Percentiles rank a stretch among this genome's conserved stretches.
These are phyloP conservation scores for Adrianichthys oophorus DNA, from an alignment of 2,797 vertebrate genomes.

Conservation along the genomic window DNA sequence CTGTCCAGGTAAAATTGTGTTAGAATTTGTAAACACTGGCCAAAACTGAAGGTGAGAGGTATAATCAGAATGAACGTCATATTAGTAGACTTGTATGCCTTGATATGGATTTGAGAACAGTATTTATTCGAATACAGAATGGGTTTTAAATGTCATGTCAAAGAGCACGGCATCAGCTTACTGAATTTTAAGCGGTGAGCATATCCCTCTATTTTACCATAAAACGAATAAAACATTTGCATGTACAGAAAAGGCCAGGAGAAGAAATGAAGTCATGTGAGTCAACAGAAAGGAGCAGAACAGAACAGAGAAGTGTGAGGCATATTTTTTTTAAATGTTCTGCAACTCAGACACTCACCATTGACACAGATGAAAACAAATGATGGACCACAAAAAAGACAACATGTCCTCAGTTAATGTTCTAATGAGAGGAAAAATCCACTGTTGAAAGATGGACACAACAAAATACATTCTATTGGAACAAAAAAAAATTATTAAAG, in stretches of 20 bases:
- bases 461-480: no score
- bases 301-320: conserved; percentile 35
- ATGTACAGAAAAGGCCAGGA: conserved; percentile 26
- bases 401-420: conserved; percentile 12
- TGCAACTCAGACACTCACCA: conserved; percentile 30
- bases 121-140: conserved; percentile 44
- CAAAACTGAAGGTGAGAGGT: conserved; percentile 37
- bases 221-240: conserved; percentile 43
- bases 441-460: conserved; percentile 15
- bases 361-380: conserved; percentile 12
- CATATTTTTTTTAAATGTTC: conserved; percentile 24
- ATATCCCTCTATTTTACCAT: conserved; percentile 23
- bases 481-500: conserved; percentile 3
- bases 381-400: conserved; percentile 8
- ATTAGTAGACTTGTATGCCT: conserved; percentile 11
- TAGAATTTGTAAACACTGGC: conserved; percentile 54
- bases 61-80: conserved; percentile 36
- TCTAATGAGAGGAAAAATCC: conserved; percentile 39
- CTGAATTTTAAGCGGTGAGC: conserved; percentile 33
- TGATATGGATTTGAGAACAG: conserved; percentile 28
- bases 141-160: conserved; percentile 57
- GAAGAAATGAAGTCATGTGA: conserved; percentile 40
- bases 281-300: conserved; percentile 31
- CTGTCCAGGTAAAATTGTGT: conserved; percentile 27
- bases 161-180: conserved; percentile 35